Conservation (phyloP, 2,888 invertebrate genomes). For the Platycheirus rosarum region DNA sequence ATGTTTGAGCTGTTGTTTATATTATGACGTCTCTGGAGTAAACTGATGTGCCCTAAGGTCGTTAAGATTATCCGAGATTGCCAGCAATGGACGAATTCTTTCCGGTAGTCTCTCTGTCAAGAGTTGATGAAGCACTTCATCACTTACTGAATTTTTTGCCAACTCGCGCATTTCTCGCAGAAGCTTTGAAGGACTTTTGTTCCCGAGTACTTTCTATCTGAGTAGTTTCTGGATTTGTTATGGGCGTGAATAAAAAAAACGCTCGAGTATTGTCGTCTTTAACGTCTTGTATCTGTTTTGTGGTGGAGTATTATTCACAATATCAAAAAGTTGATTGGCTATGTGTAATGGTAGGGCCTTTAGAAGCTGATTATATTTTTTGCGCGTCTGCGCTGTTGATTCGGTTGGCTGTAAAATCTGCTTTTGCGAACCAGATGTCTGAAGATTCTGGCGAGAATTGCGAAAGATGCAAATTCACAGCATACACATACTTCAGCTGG, state of each 20-base stretch:
- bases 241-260: background rate
- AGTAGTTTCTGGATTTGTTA: conserved; percentile 3
- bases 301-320: background rate
- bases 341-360: background rate
- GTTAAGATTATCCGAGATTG: background rate
- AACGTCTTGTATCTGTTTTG: background rate
- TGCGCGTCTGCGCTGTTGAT: conserved; percentile 4
- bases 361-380: background rate
- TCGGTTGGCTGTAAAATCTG: background rate
- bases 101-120: background rate
- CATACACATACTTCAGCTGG: background rate
- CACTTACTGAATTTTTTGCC: background rate
- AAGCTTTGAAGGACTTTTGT: background rate
- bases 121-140: background rate
- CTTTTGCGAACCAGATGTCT: background rate
- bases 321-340: background rate
- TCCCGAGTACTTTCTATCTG: background rate
- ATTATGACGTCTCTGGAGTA: background rate
- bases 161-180: background rate
- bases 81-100: background rate
- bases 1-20: too few relatives aligned
- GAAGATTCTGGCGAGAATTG: background rate
- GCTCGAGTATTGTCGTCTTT: background rate
- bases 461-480: background rate
- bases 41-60: background rate